Conservation (phyloP, 2,797 vertebrate species). For the Amphiprion clarkii region DNA sequence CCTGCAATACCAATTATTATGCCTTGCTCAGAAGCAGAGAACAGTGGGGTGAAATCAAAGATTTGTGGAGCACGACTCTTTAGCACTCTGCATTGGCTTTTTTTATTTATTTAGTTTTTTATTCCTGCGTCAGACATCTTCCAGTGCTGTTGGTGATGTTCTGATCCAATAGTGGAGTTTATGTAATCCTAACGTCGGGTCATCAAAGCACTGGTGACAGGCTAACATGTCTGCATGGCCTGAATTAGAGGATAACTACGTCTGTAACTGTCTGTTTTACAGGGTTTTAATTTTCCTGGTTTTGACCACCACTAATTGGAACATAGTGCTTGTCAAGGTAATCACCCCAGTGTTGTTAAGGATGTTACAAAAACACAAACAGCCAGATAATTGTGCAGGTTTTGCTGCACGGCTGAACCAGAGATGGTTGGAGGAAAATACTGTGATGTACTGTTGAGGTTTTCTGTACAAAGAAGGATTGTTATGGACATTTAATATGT, state of each 20-base stretch:
- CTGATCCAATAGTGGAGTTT: conserved; percentile 16
- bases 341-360: neutral
- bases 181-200: conserved; percentile 30
- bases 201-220: conserved; percentile 5
- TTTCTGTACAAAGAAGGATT: too few relatives aligned
- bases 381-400: neutral
- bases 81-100: neutral
- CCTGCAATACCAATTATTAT: conserved; percentile 71
- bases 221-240: conserved; percentile 1
- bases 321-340: neutral
- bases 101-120: conserved; percentile 1
- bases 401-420: neutral
- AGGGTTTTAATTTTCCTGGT: neutral
- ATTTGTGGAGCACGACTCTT: conserved; percentile 43
- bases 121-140: conserved; percentile 34
- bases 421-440: neutral
- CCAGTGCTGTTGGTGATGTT: conserved; percentile 29
- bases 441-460: neutral
- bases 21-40: conserved; percentile 52
- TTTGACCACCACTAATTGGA: neutral
- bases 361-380: too few relatives aligned
- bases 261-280: neutral
- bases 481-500: neutral
- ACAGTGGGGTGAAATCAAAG: conserved; percentile 62
- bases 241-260: conserved; percentile 4